A percentile compares a stretch with the other conserved stretches of the same genome.
phyloP scores from a whole-genome alignment of 2,797 vertebrate genomes.

The Sparus aurata region DNA sequence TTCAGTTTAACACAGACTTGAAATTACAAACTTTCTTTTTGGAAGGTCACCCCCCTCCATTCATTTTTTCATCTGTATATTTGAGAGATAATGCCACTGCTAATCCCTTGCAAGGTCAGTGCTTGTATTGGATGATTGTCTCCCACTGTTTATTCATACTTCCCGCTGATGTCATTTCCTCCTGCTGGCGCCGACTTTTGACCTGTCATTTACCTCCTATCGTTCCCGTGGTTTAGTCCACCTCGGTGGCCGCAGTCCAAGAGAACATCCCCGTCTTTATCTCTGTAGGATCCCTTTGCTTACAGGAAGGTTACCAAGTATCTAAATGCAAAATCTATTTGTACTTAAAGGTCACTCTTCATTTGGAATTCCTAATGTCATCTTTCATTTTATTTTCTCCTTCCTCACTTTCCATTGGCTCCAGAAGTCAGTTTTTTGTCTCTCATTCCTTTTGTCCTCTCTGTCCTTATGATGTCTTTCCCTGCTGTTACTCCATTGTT shows the following conservation, averaged over 20 bases:
- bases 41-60: conserved; percentile 69
- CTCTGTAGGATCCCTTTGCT: conserved; percentile 71
- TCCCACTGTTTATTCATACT: conserved; percentile 86
- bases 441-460: neutral
- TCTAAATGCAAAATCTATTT: conserved; percentile 79
- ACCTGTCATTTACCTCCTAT: conserved; percentile 83
- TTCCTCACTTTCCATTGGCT: conserved; percentile 39
- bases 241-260: conserved; percentile 60
- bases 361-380: conserved; percentile 67
- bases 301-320: conserved; percentile 73
- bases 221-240: conserved; percentile 61
- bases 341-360: conserved; percentile 78
- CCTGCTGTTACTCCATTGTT: conserved; percentile 59
- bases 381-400: conserved; percentile 36
- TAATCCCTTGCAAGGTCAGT: conserved; percentile 84
- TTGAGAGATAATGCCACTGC: conserved; percentile 73
- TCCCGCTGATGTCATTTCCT: conserved; percentile 85
- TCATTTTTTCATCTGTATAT: conserved; percentile 81
- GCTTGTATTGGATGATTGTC: conserved; percentile 81
- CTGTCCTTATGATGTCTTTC: conserved; percentile 36
- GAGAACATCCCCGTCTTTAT: conserved; percentile 75
- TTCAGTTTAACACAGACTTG: conserved; percentile 35
- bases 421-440: conserved; percentile 21
- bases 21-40: conserved; percentile 66
- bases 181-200: conserved; percentile 75